A percentile compares a stretch with the other conserved stretches of the same genome.
phyloP scores from a whole-genome alignment of 2,888 invertebrate genomes.

The Apocheima hispidaria region DNA sequence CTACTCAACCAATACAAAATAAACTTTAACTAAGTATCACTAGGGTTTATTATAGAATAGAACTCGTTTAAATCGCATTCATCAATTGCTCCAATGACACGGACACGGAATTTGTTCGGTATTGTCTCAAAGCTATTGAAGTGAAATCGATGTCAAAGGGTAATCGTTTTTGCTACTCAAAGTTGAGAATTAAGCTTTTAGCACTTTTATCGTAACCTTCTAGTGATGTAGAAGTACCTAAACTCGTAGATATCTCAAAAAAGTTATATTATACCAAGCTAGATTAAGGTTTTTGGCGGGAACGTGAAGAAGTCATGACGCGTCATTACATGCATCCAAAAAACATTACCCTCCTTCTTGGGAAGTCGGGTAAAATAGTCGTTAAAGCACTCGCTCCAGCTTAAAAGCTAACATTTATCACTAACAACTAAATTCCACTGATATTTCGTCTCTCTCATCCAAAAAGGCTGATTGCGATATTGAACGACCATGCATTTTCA shows the following conservation, averaged over 20 bases:
- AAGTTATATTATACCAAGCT: not conserved
- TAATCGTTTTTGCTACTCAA: not conserved
- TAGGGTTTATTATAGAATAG: not conserved
- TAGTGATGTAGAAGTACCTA: too few species aligned
- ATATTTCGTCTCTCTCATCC: not conserved
- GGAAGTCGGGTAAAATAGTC: not conserved
- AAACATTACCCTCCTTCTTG: not conserved
- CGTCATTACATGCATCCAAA: not conserved
- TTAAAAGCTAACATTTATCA: not conserved
- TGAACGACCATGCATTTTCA: slow-evolving; percentile 14
- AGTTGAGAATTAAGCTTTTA: not conserved
- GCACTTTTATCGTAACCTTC: too few species aligned
- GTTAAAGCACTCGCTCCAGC: not conserved
- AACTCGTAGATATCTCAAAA: too few species aligned
- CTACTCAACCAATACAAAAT: too few species aligned
- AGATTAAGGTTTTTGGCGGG: too few species aligned
- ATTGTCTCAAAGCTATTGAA: slow-evolving; percentile 4
- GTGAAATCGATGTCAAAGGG: not conserved
- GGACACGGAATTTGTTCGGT: slow-evolving; percentile 1
- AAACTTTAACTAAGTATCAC: too few species aligned
- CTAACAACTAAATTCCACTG: not conserved
- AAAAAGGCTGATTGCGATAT: slow-evolving; percentile 11
- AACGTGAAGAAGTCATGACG: too few species aligned
- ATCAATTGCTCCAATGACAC: not conserved
- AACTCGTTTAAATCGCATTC: not conserved